Conservation (phyloP, 1,140 invertebrate genomes). For the Mesaphorura yosii region DNA sequence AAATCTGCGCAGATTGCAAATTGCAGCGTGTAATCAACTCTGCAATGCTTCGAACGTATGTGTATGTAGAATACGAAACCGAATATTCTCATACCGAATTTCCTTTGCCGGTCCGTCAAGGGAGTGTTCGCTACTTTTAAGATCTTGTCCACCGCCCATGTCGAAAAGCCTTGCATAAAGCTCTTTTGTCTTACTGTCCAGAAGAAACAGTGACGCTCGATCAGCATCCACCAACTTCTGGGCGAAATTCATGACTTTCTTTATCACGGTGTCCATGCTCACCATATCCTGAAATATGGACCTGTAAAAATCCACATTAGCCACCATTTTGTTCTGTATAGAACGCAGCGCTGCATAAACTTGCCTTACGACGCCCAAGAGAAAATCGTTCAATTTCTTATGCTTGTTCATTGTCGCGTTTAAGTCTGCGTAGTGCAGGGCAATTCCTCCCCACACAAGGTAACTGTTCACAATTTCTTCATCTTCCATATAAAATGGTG, state of each 20-base stretch:
- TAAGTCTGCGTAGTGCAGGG: constrained; percentile 39
- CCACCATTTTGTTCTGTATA: background rate
- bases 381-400: constrained; percentile 55
- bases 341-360: background rate
- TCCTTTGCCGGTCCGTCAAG: background rate
- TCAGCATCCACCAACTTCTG: constrained; percentile 68
- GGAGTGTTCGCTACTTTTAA: background rate
- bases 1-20: constrained; percentile 46
- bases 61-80: too few relatives aligned
- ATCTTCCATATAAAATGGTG: constrained; percentile 50
- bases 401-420: constrained; percentile 51
- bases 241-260: constrained; percentile 71
- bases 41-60: too few relatives aligned
- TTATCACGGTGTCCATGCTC: constrained; percentile 65
- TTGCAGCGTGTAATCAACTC: too few relatives aligned
- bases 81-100: constrained; percentile 2
- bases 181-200: constrained; percentile 57
- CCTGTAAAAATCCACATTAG: too few relatives aligned
- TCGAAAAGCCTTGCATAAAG: constrained; percentile 51
- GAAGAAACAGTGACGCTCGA: constrained; percentile 61
- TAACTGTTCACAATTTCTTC: constrained; percentile 53
- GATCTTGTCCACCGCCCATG: background rate
- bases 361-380: constrained; percentile 53
- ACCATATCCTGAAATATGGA: constrained; percentile 70
- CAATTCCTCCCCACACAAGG: constrained; percentile 50